Conservation (phyloP, 2,797 vertebrate genomes). For the Peromyscus aztecus region DNA sequence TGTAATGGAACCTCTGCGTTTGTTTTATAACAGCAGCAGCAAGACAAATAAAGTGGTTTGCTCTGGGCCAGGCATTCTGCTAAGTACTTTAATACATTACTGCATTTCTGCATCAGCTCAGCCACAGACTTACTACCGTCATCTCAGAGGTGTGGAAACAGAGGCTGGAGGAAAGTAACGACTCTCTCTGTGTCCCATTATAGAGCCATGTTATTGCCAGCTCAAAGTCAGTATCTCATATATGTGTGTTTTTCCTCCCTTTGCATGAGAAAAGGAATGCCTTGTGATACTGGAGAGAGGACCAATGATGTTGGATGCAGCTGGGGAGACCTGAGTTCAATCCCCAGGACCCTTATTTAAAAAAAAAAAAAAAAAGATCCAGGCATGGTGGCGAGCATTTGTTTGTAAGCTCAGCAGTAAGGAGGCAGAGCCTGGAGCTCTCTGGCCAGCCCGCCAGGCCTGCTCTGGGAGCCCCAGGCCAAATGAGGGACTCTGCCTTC, state of each 20-base stretch:
- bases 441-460: background rate
- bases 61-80: background rate
- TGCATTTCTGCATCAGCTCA: background rate
- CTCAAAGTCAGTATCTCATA: background rate
- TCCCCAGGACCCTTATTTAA: background rate
- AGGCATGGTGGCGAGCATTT: background rate
- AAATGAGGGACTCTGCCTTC: too few relatives aligned
- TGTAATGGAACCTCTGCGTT: background rate
- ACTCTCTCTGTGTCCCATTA: background rate
- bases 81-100: background rate
- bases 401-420: background rate
- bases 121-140: background rate
- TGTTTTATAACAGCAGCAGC: background rate
- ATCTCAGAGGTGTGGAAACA: background rate
- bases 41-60: background rate
- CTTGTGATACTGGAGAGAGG: background rate
- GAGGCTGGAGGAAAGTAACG: background rate
- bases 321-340: background rate
- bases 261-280: conserved; percentile 33
- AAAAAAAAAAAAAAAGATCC: background rate
- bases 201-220: background rate
- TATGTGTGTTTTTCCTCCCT: background rate
- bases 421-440: background rate
- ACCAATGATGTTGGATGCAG: background rate
- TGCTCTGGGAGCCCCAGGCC: background rate